Conservation (phyloP, 64 coral and sea anemone genomes). For the Astreopora myriophthalma region DNA sequence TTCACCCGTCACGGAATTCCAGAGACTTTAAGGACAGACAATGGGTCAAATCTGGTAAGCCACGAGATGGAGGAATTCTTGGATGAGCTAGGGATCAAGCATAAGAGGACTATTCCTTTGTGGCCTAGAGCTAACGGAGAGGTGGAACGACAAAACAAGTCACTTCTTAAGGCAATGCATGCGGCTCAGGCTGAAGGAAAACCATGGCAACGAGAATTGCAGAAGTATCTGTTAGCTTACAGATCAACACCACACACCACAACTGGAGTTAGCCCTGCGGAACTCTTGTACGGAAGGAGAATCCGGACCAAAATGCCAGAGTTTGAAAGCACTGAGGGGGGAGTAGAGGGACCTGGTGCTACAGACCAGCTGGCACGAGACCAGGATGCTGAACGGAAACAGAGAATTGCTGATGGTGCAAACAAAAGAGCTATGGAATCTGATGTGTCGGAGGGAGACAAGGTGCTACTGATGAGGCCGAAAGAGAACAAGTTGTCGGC, state of each 20-base stretch:
- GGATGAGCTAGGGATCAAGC: not conserved
- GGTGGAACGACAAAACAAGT: conserved; percentile 43
- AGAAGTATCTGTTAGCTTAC: conserved; percentile 9
- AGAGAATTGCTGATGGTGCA: conserved; percentile 31
- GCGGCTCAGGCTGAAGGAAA: conserved; percentile 6
- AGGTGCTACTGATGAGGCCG: not conserved
- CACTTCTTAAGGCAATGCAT: conserved; percentile 4
- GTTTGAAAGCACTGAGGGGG: conserved; percentile 8
- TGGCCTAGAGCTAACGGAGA: conserved; percentile 48
- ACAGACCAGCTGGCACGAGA: conserved; percentile 27
- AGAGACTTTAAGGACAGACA: conserved; percentile 31
- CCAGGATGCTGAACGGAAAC: conserved; percentile 5
- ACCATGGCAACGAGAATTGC: conserved; percentile 31
- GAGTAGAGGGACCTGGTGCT: not conserved
- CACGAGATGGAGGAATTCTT: conserved; percentile 35
- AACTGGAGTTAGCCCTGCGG: conserved; percentile 37
- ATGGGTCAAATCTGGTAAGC: conserved; percentile 19
- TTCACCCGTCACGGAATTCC: too few relatives aligned
- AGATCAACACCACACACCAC: conserved; percentile 22
- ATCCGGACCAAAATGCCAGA: conserved; percentile 31
- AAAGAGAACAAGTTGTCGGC: conserved; percentile 12
- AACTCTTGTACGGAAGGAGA: not conserved
- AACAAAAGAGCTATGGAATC: conserved; percentile 5
- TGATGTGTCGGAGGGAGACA: conserved; percentile 20
- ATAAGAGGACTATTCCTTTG: conserved; percentile 21